Evolutionary conservation across 2,888 invertebrate genomes (phyloP).

Genomic region (Brenthis ino): DNA sequence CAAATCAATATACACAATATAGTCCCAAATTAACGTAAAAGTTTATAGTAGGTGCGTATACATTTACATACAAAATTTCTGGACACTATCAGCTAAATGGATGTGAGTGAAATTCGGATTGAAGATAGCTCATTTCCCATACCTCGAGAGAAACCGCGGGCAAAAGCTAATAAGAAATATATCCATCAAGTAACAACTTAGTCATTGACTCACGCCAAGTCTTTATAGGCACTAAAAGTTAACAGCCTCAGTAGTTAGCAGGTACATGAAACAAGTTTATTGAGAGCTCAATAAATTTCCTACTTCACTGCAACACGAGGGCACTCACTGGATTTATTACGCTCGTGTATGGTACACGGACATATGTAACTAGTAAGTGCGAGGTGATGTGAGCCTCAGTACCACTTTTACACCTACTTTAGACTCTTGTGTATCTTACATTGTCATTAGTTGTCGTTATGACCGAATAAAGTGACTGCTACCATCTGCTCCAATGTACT

Average conservation of each 20-base stretch:
- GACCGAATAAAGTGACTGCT: too few species aligned
- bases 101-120: too few species aligned
- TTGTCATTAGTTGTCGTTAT: too few species aligned
- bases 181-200: not conserved
- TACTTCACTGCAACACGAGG: not conserved
- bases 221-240: not conserved
- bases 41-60: too few species aligned
- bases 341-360: not conserved
- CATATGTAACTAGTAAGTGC: not conserved
- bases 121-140: too few species aligned
- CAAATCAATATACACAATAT: not conserved
- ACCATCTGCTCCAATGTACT: too few species aligned
- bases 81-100: too few species aligned
- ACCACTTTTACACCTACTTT: too few species aligned
- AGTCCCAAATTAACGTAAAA: too few species aligned
- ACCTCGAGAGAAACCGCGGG: too few species aligned
- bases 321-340: conserved; percentile 10
- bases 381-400: not conserved
- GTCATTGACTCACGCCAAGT: not conserved
- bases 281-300: conserved; percentile 12
- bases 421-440: too few species aligned
- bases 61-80: too few species aligned
- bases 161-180: not conserved
- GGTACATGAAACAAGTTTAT: not conserved
- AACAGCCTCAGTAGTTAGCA: not conserved